phyloP scores from a whole-genome alignment of 2,113 vertebrate species.

The Poicephalus gulielmi region DNA sequence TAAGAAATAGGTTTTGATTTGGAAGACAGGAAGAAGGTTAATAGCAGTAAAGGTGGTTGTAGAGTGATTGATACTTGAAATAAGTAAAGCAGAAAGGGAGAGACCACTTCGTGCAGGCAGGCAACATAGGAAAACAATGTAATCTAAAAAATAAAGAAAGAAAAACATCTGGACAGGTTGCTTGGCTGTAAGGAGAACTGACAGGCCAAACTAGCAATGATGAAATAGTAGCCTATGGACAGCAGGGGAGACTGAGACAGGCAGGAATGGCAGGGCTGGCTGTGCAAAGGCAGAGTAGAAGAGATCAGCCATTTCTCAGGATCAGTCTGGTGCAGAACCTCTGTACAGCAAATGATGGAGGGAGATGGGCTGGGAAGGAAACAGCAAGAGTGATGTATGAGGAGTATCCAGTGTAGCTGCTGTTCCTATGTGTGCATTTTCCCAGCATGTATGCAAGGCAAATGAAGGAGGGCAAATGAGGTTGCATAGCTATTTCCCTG shows the following conservation, averaged over 20 bases:
- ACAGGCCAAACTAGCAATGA: conserved; percentile 33
- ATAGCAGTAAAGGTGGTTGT: conserved; percentile 74
- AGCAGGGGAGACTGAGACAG: not conserved
- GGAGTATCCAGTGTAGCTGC: not conserved
- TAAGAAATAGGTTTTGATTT: conserved; percentile 79
- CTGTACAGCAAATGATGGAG: not conserved
- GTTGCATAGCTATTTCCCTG: not conserved
- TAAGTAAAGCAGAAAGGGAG: conserved; percentile 34
- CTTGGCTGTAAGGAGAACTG: conserved; percentile 39
- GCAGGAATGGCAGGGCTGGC: not conserved
- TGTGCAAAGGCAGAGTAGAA: not conserved
- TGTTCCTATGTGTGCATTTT: not conserved
- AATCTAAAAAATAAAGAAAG: conserved; percentile 62
- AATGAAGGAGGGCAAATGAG: not conserved
- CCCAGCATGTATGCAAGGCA: not conserved
- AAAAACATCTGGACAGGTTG: conserved; percentile 34
- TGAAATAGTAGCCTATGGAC: not conserved
- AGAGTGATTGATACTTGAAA: conserved; percentile 70
- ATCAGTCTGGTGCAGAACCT: not conserved
- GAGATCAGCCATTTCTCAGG: not conserved
- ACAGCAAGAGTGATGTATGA: not conserved
- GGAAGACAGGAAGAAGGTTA: conserved; percentile 79
- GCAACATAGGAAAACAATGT: conserved; percentile 53
- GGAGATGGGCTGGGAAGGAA: not conserved
- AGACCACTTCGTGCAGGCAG: conserved; percentile 17